Evolutionary conservation across 2,113 vertebrate species (phyloP), one percentile per base, ranked within the genome.

Genomic region (Sinocyclocheilus rhinocerous): DNA sequence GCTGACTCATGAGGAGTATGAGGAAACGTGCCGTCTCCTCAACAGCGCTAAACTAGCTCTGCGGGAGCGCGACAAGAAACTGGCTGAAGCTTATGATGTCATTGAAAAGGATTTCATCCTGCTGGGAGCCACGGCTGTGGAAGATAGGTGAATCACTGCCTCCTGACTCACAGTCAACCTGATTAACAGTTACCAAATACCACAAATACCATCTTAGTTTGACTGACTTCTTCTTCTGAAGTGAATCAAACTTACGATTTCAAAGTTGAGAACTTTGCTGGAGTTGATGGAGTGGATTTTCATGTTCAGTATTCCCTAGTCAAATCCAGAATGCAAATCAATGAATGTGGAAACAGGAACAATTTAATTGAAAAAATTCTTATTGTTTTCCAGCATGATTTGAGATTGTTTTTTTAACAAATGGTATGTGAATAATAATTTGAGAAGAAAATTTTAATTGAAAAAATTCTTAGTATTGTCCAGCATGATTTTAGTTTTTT

Each of bases 71-170:
- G 98, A 99, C 18, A 97, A 94, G 89, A 96, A 96, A 6, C 90
- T 99, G 73, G 95, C 97, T 0, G 98, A 99, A 89, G 97, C 95
- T 0, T 99, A 98, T 3, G 97, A 99, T 89, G 84, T 95, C 24
- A 96, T 99, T 12, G 98, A 99, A 94, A 96, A 87, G 48, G 96
- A 97, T 76, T 95, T 99, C 29, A 93, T 96, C 70, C 95, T 99
- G 90, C 95, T 99, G 55, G 98, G 98, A 80, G 98, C 98, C 87
- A 99, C 98, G 0, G 98, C 98, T 3, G 98, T 99, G 4, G 98
- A 99, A 93, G 98, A 99, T 93, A 95, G 97, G 98, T 99, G 72
- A 59, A 92, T 94, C 24, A 39, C 36, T 42, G 36, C 52, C 4
- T 18, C 1, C 52, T 55, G 52, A 55, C 15, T 55, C 52, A 55